phyloP scores from a whole-genome alignment of 2,797 vertebrate genomes.

The Clarias pachynema region DNA sequence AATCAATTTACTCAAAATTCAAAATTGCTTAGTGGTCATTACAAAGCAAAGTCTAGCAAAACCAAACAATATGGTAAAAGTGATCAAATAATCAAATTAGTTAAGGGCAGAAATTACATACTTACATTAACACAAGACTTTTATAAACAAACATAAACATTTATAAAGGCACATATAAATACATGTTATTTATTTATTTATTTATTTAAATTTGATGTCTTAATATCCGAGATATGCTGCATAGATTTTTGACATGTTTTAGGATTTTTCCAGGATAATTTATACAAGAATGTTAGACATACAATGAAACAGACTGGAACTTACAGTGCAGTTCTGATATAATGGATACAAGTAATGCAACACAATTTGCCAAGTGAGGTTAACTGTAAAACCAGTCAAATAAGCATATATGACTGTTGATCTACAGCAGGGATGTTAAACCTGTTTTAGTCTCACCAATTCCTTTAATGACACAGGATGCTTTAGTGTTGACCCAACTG shows the following conservation, averaged over 20 bases:
- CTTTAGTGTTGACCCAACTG: not conserved
- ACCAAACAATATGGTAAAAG: not conserved
- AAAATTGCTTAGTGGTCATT: not conserved
- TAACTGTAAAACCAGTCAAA: not conserved
- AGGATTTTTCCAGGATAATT: not conserved
- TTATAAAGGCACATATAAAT: not conserved
- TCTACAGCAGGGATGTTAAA: not conserved
- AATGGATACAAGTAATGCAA: not conserved
- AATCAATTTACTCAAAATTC: slow-evolving; percentile 2
- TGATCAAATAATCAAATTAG: not conserved
- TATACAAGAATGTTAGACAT: not conserved
- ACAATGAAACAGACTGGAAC: not conserved
- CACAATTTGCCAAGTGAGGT: not conserved
- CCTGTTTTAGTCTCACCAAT: not conserved
- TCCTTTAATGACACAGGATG: not conserved
- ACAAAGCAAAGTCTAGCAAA: not conserved
- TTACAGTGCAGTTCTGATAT: not conserved
- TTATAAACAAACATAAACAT: too few species aligned
- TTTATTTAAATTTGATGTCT: not conserved
- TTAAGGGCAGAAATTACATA: not conserved
- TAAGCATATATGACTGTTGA: not conserved
- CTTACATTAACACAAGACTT: too few species aligned
- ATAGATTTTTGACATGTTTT: not conserved
- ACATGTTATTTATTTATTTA: not conserved
- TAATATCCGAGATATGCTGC: not conserved